These are phyloP conservation scores for Crenuchus spilurus DNA, from an alignment of 2,797 vertebrate genomes.

Conservation along the genomic window DNA sequence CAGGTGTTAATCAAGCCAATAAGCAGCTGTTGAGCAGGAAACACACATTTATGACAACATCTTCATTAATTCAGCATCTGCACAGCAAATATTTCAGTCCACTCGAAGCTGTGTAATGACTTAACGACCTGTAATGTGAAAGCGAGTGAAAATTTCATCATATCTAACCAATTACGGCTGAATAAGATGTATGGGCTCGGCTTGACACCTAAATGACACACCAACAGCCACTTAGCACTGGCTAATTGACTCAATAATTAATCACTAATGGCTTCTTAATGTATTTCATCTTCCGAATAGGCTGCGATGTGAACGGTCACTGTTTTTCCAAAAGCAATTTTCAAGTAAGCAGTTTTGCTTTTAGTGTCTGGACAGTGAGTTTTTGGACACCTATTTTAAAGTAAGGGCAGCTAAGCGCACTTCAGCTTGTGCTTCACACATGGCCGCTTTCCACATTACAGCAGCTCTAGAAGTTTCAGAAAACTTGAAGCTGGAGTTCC, in stretches of 20 bases:
- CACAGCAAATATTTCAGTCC: neutral
- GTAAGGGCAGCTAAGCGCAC: neutral
- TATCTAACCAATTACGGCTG: constrained; percentile 65
- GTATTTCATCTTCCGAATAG: constrained; percentile 10
- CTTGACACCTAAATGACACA: constrained; percentile 50
- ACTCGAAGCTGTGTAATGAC: constrained; percentile 55
- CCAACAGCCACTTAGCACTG: constrained; percentile 64
- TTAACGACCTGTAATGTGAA: constrained; percentile 59
- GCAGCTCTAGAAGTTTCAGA: too few relatives aligned
- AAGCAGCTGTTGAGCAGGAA: neutral
- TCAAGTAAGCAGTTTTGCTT: neutral
- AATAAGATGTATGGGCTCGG: constrained; percentile 62
- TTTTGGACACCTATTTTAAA: neutral
- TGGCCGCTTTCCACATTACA: too few relatives aligned
- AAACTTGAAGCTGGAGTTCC: too few relatives aligned
- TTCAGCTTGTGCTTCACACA: neutral
- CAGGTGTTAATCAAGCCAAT: neutral
- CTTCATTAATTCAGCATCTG: neutral
- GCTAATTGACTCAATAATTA: constrained; percentile 69
- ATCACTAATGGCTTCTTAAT: constrained; percentile 63
- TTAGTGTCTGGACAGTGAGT: neutral
- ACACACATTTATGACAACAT: neutral
- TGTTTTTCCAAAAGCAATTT: neutral
- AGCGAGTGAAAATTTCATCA: constrained; percentile 63
- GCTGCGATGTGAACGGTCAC: neutral